These are phyloP conservation scores for Mizuhopecten yessoensis DNA, from an alignment of 1,140 invertebrate genomes.

Conservation along the genomic window DNA sequence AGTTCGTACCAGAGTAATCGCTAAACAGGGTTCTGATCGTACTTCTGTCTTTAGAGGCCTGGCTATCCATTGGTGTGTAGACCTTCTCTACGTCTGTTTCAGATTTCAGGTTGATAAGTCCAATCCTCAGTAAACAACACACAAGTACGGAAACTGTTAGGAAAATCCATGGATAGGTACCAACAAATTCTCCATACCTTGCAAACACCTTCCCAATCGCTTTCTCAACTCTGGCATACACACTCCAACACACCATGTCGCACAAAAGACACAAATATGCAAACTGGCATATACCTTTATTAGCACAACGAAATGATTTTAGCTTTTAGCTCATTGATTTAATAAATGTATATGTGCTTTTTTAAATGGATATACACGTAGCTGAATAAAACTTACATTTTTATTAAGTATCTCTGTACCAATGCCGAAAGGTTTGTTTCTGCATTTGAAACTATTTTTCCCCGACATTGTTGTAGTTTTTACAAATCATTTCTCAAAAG, in stretches of 20 bases:
- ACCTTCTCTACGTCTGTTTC: slow-evolving; percentile 48
- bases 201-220: slow-evolving; percentile 44
- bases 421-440: too few relatives aligned
- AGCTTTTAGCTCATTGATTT: too few relatives aligned
- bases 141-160: not conserved
- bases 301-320: too few relatives aligned
- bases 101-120: slow-evolving; percentile 13
- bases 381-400: too few relatives aligned
- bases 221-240: slow-evolving; percentile 20
- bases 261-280: too few relatives aligned
- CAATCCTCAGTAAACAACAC: slow-evolving; percentile 42
- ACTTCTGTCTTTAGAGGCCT: slow-evolving; percentile 48
- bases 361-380: too few relatives aligned
- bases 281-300: too few relatives aligned
- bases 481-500: too few relatives aligned
- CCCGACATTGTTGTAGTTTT: too few relatives aligned
- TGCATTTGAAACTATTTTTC: too few relatives aligned
- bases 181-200: slow-evolving; percentile 47
- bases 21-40: slow-evolving; percentile 41
- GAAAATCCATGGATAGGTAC: slow-evolving; percentile 47
- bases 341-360: too few relatives aligned
- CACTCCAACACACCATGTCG: not conserved
- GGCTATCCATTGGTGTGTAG: slow-evolving; percentile 46
- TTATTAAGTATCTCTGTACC: too few relatives aligned
- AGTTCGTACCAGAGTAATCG: slow-evolving; percentile 48